phyloP scores from a whole-genome alignment of 2,888 invertebrate genomes.

The Drosophila setosimentum region DNA sequence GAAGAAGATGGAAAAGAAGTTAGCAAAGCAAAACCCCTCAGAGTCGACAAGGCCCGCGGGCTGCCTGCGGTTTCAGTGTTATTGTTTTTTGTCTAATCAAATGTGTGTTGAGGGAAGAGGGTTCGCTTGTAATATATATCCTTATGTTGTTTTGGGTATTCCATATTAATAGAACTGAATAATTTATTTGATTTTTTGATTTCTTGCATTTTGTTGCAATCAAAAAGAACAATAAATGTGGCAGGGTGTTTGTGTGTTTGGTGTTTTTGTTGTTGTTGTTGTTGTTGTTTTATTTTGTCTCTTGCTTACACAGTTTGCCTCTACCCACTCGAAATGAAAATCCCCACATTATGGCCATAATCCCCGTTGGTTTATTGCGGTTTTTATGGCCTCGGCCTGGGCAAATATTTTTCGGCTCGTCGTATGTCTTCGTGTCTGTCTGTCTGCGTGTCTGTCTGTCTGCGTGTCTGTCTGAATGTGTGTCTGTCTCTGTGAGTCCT shows the following conservation, averaged over 20 bases:
- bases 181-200: conserved; percentile 83
- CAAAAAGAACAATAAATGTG: conserved; percentile 72
- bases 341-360: conserved; percentile 75
- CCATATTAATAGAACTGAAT: conserved; percentile 65
- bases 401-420: conserved; percentile 40
- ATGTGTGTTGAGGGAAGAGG: conserved; percentile 22
- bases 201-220: conserved; percentile 66
- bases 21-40: background rate
- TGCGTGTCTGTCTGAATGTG: conserved; percentile 18
- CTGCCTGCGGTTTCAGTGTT: conserved; percentile 50
- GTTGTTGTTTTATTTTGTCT: conserved; percentile 6
- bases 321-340: conserved; percentile 44
- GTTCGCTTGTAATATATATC: conserved; percentile 29
- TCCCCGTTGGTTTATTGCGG: conserved; percentile 79
- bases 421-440: conserved; percentile 28
- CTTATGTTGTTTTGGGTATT: conserved; percentile 46
- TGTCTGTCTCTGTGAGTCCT: conserved; percentile 35
- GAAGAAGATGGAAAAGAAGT: background rate
- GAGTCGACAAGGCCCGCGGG: conserved; percentile 19
- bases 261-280: background rate
- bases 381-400: conserved; percentile 62
- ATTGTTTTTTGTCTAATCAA: conserved; percentile 48
- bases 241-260: background rate
- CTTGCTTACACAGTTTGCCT: conserved; percentile 34
- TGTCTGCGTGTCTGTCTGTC: conserved; percentile 14